phyloP scores from a whole-genome alignment of 2,888 invertebrate species.

The Diloba caeruleocephala region DNA sequence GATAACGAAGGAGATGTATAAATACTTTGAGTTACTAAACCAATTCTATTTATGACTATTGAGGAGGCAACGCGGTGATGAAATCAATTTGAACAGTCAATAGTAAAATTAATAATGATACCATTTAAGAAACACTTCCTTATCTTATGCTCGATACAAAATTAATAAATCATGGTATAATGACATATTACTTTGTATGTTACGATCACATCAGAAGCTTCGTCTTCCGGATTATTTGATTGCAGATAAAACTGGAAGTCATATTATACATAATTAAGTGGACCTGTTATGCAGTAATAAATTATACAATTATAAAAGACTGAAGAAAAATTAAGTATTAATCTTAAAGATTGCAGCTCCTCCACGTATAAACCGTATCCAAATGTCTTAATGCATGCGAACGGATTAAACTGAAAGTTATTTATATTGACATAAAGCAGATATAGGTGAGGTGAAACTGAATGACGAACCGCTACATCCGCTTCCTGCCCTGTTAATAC shows the following conservation, averaged over 20 bases:
- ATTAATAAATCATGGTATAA: conserved; percentile 19
- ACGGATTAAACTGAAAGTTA: conserved; percentile 50
- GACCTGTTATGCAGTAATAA: conserved; percentile 37
- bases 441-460: conserved; percentile 55
- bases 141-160: conserved; percentile 6
- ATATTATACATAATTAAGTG: conserved; percentile 30
- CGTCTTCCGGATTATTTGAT: conserved; percentile 28
- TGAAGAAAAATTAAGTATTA: conserved; percentile 14
- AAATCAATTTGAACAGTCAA: conserved; percentile 1
- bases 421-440: conserved; percentile 43
- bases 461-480: conserved; percentile 46
- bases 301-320: conserved; percentile 36
- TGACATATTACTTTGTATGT: conserved; percentile 33
- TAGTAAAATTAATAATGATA: too few relatives aligned
- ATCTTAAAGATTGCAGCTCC: conserved; percentile 9
- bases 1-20: conserved; percentile 76
- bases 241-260: conserved; percentile 29
- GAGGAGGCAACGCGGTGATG: conserved; percentile 23
- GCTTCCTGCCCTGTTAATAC: conserved; percentile 61
- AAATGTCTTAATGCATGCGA: conserved; percentile 15
- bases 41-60: conserved; percentile 48
- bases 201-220: conserved; percentile 8
- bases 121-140: conserved; percentile 10
- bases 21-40: conserved; percentile 67
- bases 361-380: conserved; percentile 16